These are phyloP conservation scores for Diorhabda carinulata DNA, from an alignment of 1,140 invertebrate species.

Conservation along the genomic window DNA sequence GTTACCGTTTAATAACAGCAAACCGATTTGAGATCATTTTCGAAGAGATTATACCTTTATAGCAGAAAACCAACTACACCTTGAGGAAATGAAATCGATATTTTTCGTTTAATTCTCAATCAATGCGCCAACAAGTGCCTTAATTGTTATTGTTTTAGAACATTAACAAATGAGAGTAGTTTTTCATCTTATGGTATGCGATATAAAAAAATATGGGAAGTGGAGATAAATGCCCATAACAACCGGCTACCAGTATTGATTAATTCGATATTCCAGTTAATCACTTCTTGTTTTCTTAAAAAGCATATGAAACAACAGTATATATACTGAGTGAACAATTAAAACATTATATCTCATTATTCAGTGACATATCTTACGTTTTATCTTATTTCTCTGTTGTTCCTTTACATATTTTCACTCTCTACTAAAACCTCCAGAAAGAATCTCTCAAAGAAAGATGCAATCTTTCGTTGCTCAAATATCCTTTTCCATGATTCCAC, in stretches of 20 bases:
- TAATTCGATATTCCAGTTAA: neutral
- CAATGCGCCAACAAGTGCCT: neutral
- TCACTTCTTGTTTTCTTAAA: neutral
- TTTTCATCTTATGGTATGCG: neutral
- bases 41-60: neutral
- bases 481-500: too few species aligned
- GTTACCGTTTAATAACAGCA: too few species aligned
- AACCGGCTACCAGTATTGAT: neutral
- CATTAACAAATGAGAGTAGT: neutral
- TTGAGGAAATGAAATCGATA: neutral
- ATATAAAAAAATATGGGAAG: neutral
- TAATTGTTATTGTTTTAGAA: slow-evolving; percentile 1
- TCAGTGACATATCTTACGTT: too few species aligned
- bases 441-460: too few species aligned
- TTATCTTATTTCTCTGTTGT: too few species aligned
- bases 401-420: too few species aligned
- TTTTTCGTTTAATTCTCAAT: neutral
- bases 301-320: too few species aligned
- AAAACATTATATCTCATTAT: too few species aligned
- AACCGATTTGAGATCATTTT: too few species aligned
- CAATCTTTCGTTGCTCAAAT: too few species aligned
- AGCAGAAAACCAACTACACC: neutral
- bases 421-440: too few species aligned
- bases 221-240: neutral
- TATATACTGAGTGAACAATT: too few species aligned